Evolutionary conservation across 2,113 vertebrate genomes (phyloP), one percentile per base, ranked within the genome.

Genomic region (Anas platyrhynchos): DNA sequence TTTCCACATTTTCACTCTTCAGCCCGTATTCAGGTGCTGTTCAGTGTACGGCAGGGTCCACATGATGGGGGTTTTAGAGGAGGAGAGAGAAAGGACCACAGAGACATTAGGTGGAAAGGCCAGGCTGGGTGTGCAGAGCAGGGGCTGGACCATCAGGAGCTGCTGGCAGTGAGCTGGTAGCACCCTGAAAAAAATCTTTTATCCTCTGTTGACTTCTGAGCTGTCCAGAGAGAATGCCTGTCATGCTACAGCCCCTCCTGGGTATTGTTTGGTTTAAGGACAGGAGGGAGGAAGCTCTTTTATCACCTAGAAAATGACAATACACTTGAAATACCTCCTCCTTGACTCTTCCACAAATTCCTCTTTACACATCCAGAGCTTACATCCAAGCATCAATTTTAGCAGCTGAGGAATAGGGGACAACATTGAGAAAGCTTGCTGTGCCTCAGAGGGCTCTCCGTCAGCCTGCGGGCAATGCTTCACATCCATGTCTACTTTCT

Each of bases 1-100:
- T 55, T 43, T 31, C 13, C n/a, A 36, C 13, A 7, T 77, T 67
- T 93, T 78, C 31, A 59, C 18, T 52, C 52, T 58, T 62, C 44
- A 80, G 41, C 16, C 50, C 0, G 0, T 27, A 22, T 38, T 36
- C 50, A 63, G 41, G 32, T 1, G 27, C 9, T 31, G 2, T 12
- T 46, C 27, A 14, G 41, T 23, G 22, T 27, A 55, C 48, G 0
- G 1, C 9, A 59, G 41, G 10, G 67, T 86, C n/a, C 46, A 55
- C 43, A 59, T 16, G 59, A 52, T 2, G 26, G 23, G 69, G 65
- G 13, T 54, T 84, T 89, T 17, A 32, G 55, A 1, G 3, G 71
- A 85, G 46, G 7, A 72, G n/a, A 27, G 31, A 65, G 43, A 26
- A 26, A 32, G 46, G 46, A 67, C 18, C 22, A 7, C 1, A 2